Base-by-base conservation (phyloP, 2,888 invertebrate species). In the Orthosia gracilis region DNA sequence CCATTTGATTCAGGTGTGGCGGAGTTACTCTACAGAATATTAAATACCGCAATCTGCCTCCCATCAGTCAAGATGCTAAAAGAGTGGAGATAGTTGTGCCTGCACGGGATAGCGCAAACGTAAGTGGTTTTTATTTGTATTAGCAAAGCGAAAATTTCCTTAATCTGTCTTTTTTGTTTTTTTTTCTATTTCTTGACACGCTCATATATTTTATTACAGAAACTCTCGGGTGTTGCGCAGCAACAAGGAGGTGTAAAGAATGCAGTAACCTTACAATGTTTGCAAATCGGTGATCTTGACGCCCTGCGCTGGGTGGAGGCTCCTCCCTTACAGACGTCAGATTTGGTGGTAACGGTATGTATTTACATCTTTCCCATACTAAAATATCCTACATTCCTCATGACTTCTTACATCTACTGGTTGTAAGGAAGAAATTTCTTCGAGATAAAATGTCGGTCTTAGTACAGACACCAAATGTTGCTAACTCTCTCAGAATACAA, bases 41-140 rank as follows among this genome's bases (percentile, higher is more conserved):
- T 18, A 69, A 69, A 47, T 69, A 69, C 54, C 72, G 61, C 31
- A 61, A 73, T 54, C 54, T 69, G 21, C 72, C 72, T 73, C 54
- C 72, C 15, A 21, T 61, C 7, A 55, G 61, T 40, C 72, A 73
- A 61, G 52, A 61, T 17, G 15, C 18, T 1, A 49, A 7, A 49
- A 69, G 52, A 47, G 54, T 69, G 17, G 18, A 69, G 5, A 12
- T 73, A 54, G 31, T 61, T 12, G 54, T 49, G 12, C 69, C 21
- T 47, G 52, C 9, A 59, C 5, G 0, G 52, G 17, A 18, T 18
- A 63, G 23, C 17, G 15, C 17, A 21, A 47, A 31, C 3, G 69
- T 70, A 11, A 31, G 55, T 15, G 2, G 0, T 18, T 18, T 61
- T 26, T 15, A 45, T 11, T 26, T 11, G n/a, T 9, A 47, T 50